phyloP scores from a whole-genome alignment of 2,797 vertebrate species.

The Dicrostonyx torquatus region DNA sequence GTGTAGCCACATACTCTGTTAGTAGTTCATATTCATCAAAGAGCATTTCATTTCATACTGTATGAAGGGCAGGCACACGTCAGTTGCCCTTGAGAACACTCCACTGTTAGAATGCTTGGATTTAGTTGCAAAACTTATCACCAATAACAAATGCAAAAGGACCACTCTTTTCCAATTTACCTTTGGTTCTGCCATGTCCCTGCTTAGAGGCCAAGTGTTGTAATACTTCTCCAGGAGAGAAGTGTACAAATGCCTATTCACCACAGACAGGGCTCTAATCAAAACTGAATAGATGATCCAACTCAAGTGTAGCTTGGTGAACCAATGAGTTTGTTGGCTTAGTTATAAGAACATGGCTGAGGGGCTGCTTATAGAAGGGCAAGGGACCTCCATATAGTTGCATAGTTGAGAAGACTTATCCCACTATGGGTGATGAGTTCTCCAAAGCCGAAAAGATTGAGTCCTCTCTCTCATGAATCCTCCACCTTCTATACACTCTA shows the following conservation, averaged over 20 bases:
- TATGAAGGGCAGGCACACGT: not conserved
- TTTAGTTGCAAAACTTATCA: not conserved
- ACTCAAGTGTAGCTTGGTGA: not conserved
- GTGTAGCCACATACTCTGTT: not conserved
- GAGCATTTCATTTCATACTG: not conserved
- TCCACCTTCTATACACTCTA: not conserved
- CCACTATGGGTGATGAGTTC: not conserved
- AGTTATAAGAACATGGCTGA: not conserved
- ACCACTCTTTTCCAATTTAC: not conserved
- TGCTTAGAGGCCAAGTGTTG: not conserved
- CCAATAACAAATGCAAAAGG: not conserved
- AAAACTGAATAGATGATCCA: not conserved
- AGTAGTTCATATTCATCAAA: not conserved
- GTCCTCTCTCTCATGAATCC: not conserved
- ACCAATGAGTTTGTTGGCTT: not conserved
- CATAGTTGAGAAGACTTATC: not conserved
- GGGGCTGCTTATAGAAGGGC: not conserved
- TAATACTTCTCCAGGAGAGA: not conserved
- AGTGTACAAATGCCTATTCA: not conserved
- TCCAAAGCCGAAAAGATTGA: not conserved
- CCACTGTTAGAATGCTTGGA: not conserved
- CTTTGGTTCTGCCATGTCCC: not conserved
- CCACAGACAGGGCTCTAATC: not conserved
- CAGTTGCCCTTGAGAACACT: not conserved
- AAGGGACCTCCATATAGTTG: not conserved